phyloP scores from a whole-genome alignment of 2,797 vertebrate genomes.

The Acanthopagrus latus region DNA sequence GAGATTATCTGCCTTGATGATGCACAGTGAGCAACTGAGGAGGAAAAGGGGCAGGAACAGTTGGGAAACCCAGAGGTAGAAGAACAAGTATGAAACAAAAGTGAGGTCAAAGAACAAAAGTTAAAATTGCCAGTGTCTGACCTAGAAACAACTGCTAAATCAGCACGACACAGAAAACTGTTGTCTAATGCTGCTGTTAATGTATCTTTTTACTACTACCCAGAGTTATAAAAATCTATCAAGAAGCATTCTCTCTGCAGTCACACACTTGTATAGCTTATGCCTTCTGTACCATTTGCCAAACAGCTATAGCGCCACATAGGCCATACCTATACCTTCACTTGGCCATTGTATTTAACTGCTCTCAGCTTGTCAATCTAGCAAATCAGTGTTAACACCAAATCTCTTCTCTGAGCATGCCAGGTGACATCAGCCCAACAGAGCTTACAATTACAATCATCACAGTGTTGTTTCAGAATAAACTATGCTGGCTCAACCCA shows the following conservation, averaged over 20 bases:
- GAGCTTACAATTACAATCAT: background rate
- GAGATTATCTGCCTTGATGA: slow-evolving; percentile 99
- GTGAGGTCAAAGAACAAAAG: background rate
- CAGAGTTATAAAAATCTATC: background rate
- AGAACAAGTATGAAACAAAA: background rate
- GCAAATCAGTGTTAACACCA: slow-evolving; percentile 1
- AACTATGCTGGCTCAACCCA: background rate
- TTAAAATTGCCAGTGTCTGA: background rate
- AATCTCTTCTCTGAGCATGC: background rate
- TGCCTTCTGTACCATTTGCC: background rate
- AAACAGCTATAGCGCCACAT: background rate
- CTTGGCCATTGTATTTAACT: background rate
- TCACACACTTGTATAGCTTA: background rate
- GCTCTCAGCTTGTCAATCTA: background rate
- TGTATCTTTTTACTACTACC: background rate
- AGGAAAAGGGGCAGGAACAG: background rate
- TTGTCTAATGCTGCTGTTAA: background rate
- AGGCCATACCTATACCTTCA: background rate
- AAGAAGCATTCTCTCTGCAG: background rate
- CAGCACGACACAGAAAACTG: background rate
- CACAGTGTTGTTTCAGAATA: background rate
- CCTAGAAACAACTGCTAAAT: background rate
- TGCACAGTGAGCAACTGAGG: slow-evolving; percentile 92
- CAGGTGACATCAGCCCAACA: background rate
- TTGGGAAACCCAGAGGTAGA: background rate